These are phyloP conservation scores for Oscarella lobularis DNA, from an alignment of 37 sponge, comb jelly and placozoan species.

Conservation along the genomic window DNA sequence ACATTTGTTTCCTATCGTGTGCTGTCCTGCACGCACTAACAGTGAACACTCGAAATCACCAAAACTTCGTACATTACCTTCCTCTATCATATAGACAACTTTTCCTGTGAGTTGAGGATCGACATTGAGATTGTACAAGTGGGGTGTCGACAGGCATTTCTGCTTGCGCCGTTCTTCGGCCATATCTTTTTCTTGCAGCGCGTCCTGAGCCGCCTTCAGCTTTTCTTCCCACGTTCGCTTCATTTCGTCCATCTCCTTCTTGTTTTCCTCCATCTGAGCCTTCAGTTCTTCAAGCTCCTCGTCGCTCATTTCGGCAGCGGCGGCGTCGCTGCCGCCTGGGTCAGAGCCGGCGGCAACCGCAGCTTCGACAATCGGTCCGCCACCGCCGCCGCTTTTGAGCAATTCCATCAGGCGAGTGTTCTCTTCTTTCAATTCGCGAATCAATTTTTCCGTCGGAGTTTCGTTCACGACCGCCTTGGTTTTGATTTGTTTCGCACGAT, in stretches of 20 bases:
- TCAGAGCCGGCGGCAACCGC: neutral
- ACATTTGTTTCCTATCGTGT: slow-evolving; percentile 10
- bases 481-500: slow-evolving; percentile 51
- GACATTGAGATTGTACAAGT: slow-evolving; percentile 65
- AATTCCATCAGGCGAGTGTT: slow-evolving; percentile 33
- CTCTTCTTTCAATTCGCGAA: slow-evolving; percentile 54
- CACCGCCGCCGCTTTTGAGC: slow-evolving; percentile 19
- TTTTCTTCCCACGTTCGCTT: slow-evolving; percentile 37
- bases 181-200: slow-evolving; percentile 22
- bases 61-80: neutral
- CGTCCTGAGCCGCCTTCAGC: slow-evolving; percentile 20
- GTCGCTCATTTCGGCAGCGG: no score
- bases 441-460: slow-evolving; percentile 54
- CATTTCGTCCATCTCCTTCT: slow-evolving; percentile 40
- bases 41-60: neutral
- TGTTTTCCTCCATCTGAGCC: slow-evolving; percentile 20
- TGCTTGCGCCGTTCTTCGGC: slow-evolving; percentile 16
- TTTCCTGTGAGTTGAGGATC: slow-evolving; percentile 55
- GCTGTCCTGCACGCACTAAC: slow-evolving; percentile 11
- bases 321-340: slow-evolving; percentile 17
- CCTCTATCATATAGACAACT: slow-evolving; percentile 24
- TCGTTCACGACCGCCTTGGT: slow-evolving; percentile 55
- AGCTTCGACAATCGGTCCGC: neutral
- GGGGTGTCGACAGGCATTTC: slow-evolving; percentile 27
- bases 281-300: slow-evolving; percentile 38